Evolutionary conservation across 2,888 invertebrate genomes (phyloP), one percentile per base, ranked within the genome.

Genomic region (Diloba caeruleocephala): DNA sequence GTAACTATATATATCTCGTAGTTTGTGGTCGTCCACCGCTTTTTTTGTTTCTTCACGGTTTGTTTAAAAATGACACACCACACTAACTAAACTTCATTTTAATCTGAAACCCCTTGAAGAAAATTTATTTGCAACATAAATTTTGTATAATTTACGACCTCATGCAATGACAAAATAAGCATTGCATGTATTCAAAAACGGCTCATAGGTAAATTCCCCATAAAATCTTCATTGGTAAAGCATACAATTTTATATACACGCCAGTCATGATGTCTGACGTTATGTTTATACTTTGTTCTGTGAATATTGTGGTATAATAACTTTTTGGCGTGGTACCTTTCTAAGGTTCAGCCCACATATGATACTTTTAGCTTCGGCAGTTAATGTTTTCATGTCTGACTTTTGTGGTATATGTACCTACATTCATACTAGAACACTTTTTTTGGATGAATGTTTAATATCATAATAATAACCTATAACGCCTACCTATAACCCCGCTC

Each of bases 181-280:
- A 53, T 73, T 55, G 53, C 41, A 55, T 68, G 52, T 58, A 38
- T 65, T 71, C 57, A 46, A 62, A 61, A 55, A 21, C 21, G 21
- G 21, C 43, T 58, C 56, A 46, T 61, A 52, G 58, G 32, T 44
- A 34, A 37, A 29, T 49, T 51, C 33, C 17, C 60, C 54, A 65
- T 70, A 69, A 66, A 21, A 69, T 42, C 45, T 50, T 52, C 52
- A 82, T 81, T 76, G 78, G 81, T 82, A 78, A 68, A 56, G 73
- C 63, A 71, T 83, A 82, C 83, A 82, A 74, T 74, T 66, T 73
- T 75, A n/a, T 77, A 74, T 74, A 75, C 71, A 74, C 69, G 71
- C 52, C 61, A 67, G 62, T 59, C 66, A 66, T 71, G 67, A 69
- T 69, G 71, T 66, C 53, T 62, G 49, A 33, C 21, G 33, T 52